phyloP scores from a whole-genome alignment of 2,113 vertebrate genomes.

The Sinocyclocheilus anophthalmus region DNA sequence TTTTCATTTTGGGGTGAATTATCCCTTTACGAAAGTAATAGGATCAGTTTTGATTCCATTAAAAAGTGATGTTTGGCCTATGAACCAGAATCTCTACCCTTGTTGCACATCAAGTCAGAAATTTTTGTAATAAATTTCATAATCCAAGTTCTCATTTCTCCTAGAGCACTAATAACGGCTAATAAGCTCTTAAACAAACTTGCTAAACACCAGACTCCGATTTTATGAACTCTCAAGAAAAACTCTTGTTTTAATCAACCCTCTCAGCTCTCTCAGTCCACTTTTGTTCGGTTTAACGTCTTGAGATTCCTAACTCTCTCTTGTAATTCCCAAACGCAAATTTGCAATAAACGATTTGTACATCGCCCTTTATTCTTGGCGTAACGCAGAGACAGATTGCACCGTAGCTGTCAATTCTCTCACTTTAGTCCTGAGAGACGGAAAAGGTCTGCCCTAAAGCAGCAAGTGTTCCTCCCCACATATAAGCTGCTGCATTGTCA shows the following conservation, averaged over 20 bases:
- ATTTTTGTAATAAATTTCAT: not conserved
- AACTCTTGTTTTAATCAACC: slow-evolving; percentile 1
- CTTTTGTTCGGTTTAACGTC: slow-evolving; percentile 8
- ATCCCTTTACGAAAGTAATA: not conserved
- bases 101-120: not conserved
- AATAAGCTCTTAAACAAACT: slow-evolving; percentile 30
- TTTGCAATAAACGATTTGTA: slow-evolving; percentile 34
- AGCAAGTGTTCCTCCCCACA: slow-evolving; percentile 63
- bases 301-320: not conserved
- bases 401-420: slow-evolving; percentile 79
- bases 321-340: slow-evolving; percentile 29
- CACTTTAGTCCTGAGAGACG: slow-evolving; percentile 76
- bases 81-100: not conserved
- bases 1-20: not conserved
- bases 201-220: slow-evolving; percentile 7
- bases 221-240: slow-evolving; percentile 31
- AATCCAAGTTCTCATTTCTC: not conserved
- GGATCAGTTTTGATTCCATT: not conserved
- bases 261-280: slow-evolving; percentile 22
- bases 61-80: not conserved
- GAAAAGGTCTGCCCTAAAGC: slow-evolving; percentile 72
- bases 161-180: slow-evolving; percentile 12
- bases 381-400: slow-evolving; percentile 74
- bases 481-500: slow-evolving; percentile 95
- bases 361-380: slow-evolving; percentile 37